Conservation (phyloP, 2,888 invertebrate genomes). For the Eupithecia vulgata region DNA sequence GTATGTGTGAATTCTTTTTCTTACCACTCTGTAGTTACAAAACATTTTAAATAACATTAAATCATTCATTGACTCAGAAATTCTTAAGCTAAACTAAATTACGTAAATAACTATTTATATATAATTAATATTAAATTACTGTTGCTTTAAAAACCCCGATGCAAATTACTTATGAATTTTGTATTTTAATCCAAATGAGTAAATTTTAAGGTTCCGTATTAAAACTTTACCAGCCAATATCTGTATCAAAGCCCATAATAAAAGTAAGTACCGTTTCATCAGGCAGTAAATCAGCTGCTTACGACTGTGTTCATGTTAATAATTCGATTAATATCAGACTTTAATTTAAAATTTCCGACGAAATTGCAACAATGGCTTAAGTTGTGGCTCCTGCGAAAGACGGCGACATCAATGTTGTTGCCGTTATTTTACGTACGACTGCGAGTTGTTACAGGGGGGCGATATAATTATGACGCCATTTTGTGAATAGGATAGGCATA, state of each 20-base stretch:
- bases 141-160: too few species aligned
- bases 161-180: too few species aligned
- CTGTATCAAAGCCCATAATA: neutral
- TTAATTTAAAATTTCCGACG: slow-evolving; percentile 23
- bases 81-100: too few species aligned
- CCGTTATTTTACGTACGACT: neutral
- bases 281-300: slow-evolving; percentile 13
- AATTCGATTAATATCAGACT: slow-evolving; percentile 21
- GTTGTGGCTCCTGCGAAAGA: neutral
- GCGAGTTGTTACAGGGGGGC: too few species aligned
- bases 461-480: too few species aligned
- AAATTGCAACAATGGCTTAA: slow-evolving; percentile 24
- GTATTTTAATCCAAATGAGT: neutral
- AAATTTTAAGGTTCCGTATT: neutral
- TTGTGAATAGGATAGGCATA: too few species aligned
- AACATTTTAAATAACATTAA: too few species aligned
- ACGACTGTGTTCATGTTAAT: slow-evolving; percentile 13
- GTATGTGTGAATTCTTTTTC: too few species aligned
- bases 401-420: neutral
- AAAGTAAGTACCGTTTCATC: neutral
- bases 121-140: too few species aligned
- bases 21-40: too few species aligned
- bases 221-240: neutral
- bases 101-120: too few species aligned
- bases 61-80: too few species aligned